Conservation (phyloP, 2,797 vertebrate species). For the Mionectes olivaceus region DNA sequence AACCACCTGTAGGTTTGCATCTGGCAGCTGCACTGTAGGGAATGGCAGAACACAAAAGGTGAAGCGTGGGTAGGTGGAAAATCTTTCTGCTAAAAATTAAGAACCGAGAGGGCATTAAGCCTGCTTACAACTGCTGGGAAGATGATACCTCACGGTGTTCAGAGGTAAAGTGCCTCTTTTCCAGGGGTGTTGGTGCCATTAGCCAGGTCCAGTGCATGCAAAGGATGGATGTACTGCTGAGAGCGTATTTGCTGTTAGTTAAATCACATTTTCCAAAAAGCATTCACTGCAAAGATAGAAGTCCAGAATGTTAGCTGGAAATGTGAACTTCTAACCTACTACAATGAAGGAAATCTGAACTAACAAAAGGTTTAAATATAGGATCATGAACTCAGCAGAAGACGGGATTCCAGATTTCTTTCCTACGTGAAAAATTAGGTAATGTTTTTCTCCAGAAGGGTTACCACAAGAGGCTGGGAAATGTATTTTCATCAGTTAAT, state of each 20-base stretch:
- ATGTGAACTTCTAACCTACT: not conserved
- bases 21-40: not conserved
- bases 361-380: not conserved
- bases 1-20: not conserved
- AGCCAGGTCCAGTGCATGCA: not conserved
- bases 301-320: not conserved
- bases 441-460: not conserved
- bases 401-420: not conserved
- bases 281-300: not conserved
- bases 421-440: not conserved
- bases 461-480: not conserved
- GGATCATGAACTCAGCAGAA: not conserved
- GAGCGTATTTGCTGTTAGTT: not conserved
- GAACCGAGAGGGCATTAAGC: not conserved
- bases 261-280: not conserved
- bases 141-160: not conserved
- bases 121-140: not conserved
- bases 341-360: not conserved
- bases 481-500: not conserved
- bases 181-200: not conserved
- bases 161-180: not conserved
- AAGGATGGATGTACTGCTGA: not conserved
- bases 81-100: constrained; percentile 1
- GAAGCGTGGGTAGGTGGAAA: not conserved
- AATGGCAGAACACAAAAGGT: not conserved